Base-by-base conservation (phyloP, 2,113 vertebrate genomes). In the Megalops atlanticus region DNA sequence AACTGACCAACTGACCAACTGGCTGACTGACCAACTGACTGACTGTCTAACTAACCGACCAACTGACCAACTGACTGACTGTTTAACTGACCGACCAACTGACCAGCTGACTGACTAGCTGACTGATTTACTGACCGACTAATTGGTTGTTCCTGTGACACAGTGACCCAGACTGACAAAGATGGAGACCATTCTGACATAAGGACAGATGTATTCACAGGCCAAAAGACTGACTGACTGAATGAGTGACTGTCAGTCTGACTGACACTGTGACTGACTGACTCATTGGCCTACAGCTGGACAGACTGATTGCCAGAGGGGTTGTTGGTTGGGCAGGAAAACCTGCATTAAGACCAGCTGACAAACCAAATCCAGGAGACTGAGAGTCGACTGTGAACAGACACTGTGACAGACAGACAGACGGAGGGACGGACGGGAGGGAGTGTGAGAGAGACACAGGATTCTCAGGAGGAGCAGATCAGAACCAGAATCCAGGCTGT, bases 401-500 rank as follows among this genome's bases (percentile, higher is more conserved):
- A 77, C 10, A 49, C 31, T 16, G 47, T 15, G 35, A 27, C 74
- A 47, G 27, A 18, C 43, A 52, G 43, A 47, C 74, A 31, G 43
- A 27, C 21, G 24, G 15, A 71, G 6, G 4, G 49, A 78, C 0
- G n/a, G 70, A 72, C 43, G n/a, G n/a, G n/a, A n/a, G n/a, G n/a
- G n/a, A 41, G 54, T 7, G 1, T 39, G 15, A 79, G 81, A 43
- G 36, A 36, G 8, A 35, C 3, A n/a, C 16, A 36, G 15, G 31
- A 49, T 2, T 12, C 24, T 8, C 10, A 33, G 74, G n/a, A 16
- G 47, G 76, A 78, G 38, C 38, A 27, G n/a, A 83, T 45, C 78
- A 78, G 74, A 87, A 54, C 82, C 70, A 47, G 21, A 77, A 45
- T 7, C n/a, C n/a, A n/a, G n/a, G n/a, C n/a, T n/a, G n/a, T n/a